Evolutionary conservation across 2,797 vertebrate genomes (phyloP).

Genomic region (Lepidocolaptes lacrymiger): DNA sequence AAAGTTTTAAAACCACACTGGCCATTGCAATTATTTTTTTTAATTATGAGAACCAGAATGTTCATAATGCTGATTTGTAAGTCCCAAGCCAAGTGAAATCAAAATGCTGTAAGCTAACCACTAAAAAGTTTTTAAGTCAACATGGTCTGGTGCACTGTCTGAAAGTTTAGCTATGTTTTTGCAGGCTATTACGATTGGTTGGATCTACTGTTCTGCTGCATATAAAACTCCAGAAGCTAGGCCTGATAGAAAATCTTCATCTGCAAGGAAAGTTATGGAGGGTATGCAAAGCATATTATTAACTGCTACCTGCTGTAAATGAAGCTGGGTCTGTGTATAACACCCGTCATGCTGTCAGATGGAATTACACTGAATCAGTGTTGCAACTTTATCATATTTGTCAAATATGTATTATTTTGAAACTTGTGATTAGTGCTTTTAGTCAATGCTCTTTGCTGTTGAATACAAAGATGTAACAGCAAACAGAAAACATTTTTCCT

Average conservation of each 20-base stretch:
- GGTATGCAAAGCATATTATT: not conserved
- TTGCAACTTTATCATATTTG: constrained; percentile 69
- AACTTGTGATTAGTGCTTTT: constrained; percentile 68
- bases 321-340: not conserved
- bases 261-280: not conserved
- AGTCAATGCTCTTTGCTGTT: constrained; percentile 66
- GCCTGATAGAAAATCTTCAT: constrained; percentile 33
- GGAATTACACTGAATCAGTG: not conserved
- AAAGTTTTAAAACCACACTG: not conserved
- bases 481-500: constrained; percentile 86
- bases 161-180: constrained; percentile 37
- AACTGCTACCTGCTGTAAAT: constrained; percentile 37
- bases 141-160: constrained; percentile 26
- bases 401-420: constrained; percentile 72
- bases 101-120: constrained; percentile 17
- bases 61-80: not conserved
- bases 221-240: constrained; percentile 7
- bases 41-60: not conserved
- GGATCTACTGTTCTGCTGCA: not conserved
- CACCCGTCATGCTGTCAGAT: constrained; percentile 7
- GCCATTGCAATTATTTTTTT: not conserved
- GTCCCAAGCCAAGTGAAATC: constrained; percentile 28
- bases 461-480: constrained; percentile 81
- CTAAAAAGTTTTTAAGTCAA: constrained; percentile 39
- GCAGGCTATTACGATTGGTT: not conserved